Percentiles rank a stretch among this genome's conserved stretches.
These are phyloP conservation scores for Leptinotarsa texana DNA, from an alignment of 1,140 invertebrate genomes.

Conservation along the genomic window DNA sequence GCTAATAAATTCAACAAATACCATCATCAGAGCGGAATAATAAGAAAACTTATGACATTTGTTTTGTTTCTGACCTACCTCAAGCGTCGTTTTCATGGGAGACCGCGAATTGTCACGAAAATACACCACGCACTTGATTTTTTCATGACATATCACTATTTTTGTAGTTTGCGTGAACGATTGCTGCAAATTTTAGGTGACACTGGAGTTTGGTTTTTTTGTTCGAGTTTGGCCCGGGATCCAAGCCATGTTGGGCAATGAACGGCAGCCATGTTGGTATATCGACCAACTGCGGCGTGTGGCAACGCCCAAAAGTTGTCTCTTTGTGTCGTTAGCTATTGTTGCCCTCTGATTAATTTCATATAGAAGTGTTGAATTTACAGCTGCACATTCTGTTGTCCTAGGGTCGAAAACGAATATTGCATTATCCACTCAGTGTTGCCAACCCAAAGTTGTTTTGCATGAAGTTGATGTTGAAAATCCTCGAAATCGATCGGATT, in stretches of 20 bases:
- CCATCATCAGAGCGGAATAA: constrained; percentile 13
- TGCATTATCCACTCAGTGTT: no score
- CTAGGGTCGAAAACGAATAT: background rate
- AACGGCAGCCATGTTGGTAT: constrained; percentile 41
- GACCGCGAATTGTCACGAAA: constrained; percentile 25
- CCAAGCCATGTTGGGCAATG: constrained; percentile 36
- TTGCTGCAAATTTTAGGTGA: constrained; percentile 36
- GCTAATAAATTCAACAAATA: background rate
- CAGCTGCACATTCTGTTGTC: background rate
- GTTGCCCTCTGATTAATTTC: constrained; percentile 14
- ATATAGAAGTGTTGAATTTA: background rate
- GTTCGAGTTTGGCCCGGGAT: constrained; percentile 33
- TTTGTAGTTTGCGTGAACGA: constrained; percentile 30
- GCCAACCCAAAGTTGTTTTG: no score
- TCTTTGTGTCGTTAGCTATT: constrained; percentile 39
- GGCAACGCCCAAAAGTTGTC: constrained; percentile 40
- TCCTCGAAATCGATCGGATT: no score
- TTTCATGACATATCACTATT: constrained; percentile 23
- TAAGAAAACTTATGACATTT: constrained; percentile 26
- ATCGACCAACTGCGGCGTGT: constrained; percentile 41
- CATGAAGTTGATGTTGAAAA: no score
- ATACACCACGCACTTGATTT: constrained; percentile 29
- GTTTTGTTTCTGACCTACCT: constrained; percentile 40
- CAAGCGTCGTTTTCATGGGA: constrained; percentile 8
- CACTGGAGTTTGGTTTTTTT: constrained; percentile 39